Percentiles rank a stretch among this genome's conserved stretches.
These are phyloP conservation scores for Chloroceryle inda DNA, from an alignment of 2,797 vertebrate species.

Conservation along the genomic window DNA sequence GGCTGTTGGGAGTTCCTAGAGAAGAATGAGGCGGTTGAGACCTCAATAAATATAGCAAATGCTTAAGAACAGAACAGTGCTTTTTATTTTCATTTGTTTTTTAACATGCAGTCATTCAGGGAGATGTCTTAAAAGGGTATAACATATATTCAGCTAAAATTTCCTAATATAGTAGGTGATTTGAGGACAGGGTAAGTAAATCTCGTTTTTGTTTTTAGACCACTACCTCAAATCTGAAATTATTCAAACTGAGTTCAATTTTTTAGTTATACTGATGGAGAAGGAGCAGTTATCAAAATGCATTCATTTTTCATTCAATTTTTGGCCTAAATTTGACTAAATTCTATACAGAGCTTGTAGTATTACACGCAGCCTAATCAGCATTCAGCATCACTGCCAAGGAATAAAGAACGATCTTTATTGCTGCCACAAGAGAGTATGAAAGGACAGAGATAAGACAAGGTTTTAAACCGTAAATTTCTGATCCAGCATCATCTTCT, in stretches of 20 bases:
- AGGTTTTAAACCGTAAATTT: neutral
- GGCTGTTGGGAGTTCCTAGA: neutral
- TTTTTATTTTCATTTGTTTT: neutral
- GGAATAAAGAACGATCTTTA: neutral
- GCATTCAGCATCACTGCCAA: neutral
- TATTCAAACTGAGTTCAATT: neutral
- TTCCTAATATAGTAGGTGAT: neutral
- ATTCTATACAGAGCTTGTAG: neutral
- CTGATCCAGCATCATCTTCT: neutral
- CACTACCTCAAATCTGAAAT: neutral
- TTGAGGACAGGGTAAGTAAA: neutral
- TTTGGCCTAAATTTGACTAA: neutral
- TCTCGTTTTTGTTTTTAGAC: neutral
- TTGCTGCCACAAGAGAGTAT: neutral
- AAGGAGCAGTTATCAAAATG: neutral
- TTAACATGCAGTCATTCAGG: neutral
- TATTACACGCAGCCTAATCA: neutral
- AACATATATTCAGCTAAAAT: neutral
- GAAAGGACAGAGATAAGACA: neutral
- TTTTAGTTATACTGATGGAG: neutral
- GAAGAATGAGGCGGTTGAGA: neutral
- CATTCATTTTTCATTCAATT: neutral
- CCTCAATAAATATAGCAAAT: neutral
- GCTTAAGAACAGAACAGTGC: neutral
- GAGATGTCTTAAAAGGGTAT: neutral